A percentile compares a stretch with the other conserved stretches of the same genome.
These are phyloP conservation scores for Tenthredo livida DNA, from an alignment of 2,888 invertebrate species.

Conservation along the genomic window DNA sequence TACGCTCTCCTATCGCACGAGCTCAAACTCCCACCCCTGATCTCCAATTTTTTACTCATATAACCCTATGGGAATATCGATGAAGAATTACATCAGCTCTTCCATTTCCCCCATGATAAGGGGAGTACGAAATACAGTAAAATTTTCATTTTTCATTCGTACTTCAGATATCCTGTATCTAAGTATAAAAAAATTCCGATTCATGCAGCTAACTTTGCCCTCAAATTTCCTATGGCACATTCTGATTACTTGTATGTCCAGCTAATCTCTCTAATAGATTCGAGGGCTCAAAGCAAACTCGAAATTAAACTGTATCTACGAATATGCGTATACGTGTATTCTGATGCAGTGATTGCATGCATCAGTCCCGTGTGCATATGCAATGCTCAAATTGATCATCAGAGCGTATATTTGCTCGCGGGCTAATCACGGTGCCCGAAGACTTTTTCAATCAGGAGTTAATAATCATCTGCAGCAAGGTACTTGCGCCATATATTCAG, in stretches of 20 bases:
- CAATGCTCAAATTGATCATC: constrained; percentile 8
- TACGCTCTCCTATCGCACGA: background rate
- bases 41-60: constrained; percentile 6
- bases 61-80: background rate
- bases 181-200: background rate
- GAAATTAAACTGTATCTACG: background rate
- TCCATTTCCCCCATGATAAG: background rate
- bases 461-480: background rate
- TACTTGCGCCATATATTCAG: background rate
- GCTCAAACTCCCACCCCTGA: background rate
- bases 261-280: background rate
- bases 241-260: background rate
- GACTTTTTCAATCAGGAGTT: background rate
- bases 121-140: background rate
- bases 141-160: background rate
- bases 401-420: background rate
- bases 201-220: background rate
- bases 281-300: background rate
- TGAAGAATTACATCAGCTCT: background rate
- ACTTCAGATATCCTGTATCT: background rate
- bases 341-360: background rate
- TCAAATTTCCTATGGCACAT: background rate
- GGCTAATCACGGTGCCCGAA: background rate
- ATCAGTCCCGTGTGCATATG: background rate
- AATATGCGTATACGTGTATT: background rate